phyloP scores from a whole-genome alignment of 2,113 vertebrate species.

The Nycticorax nycticorax region DNA sequence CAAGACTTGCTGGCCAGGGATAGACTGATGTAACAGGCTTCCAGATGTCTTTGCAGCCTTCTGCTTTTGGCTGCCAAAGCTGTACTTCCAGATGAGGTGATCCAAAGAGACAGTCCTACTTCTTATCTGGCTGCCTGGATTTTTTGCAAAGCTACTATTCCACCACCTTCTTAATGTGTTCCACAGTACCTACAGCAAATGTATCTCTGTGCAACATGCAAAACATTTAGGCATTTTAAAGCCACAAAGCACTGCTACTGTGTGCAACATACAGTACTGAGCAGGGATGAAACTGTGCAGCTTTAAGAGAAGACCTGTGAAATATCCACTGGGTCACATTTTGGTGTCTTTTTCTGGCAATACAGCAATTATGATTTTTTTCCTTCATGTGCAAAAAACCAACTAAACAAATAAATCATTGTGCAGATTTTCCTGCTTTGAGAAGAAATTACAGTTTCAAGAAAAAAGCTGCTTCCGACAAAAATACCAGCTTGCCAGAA shows the following conservation, averaged over 20 bases:
- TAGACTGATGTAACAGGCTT: background rate
- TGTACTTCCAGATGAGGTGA: background rate
- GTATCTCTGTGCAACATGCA: background rate
- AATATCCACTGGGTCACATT: background rate
- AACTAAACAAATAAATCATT: background rate
- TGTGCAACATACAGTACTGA: background rate
- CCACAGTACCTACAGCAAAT: background rate
- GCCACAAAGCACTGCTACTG: background rate
- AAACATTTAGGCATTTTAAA: background rate
- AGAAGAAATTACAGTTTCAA: background rate
- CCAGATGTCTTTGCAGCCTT: background rate
- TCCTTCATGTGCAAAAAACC: background rate
- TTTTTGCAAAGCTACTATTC: background rate
- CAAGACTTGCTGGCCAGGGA: accelerated
- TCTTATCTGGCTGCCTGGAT: background rate
- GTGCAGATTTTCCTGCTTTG: background rate
- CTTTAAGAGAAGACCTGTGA: background rate
- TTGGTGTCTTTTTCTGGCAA: background rate
- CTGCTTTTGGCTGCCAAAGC: background rate
- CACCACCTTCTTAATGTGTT: background rate
- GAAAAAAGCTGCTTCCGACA: background rate
- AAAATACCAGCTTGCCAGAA: background rate
- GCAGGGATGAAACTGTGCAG: background rate
- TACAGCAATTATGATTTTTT: background rate
- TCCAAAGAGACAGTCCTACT: background rate